These are phyloP conservation scores for Myrmecophaga tridactyla DNA, from an alignment of 2,113 vertebrate genomes.

Conservation along the genomic window DNA sequence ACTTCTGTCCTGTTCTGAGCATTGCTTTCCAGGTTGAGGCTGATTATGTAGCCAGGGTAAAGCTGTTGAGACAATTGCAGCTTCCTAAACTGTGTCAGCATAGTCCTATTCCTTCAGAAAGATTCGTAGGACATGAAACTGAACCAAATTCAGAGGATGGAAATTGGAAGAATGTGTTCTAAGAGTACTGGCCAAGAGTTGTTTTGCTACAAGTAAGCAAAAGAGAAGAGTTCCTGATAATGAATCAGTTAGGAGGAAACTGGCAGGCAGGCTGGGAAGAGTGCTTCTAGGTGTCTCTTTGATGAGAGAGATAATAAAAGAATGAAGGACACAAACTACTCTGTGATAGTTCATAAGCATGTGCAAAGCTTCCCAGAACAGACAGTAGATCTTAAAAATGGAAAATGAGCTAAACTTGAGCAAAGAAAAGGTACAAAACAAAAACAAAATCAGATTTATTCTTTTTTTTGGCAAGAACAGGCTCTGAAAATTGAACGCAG, in stretches of 20 bases:
- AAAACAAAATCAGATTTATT: background rate
- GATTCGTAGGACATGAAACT: background rate
- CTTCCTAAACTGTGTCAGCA: conserved; percentile 20
- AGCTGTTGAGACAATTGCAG: background rate
- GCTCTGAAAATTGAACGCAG: too few relatives aligned
- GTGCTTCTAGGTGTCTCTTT: background rate
- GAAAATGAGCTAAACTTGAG: background rate
- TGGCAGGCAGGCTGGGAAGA: background rate
- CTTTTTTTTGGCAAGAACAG: too few relatives aligned
- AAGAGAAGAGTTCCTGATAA: background rate
- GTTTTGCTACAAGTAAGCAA: background rate
- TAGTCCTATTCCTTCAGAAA: background rate
- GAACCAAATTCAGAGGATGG: background rate
- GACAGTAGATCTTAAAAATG: background rate
- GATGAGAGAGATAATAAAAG: background rate
- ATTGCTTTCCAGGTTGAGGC: background rate
- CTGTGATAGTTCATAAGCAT: background rate
- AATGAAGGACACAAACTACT: background rate
- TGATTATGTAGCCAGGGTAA: background rate
- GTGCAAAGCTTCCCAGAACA: background rate
- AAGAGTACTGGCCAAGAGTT: background rate
- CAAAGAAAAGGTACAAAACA: background rate
- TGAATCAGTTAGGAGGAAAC: background rate
- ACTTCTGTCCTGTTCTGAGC: background rate
- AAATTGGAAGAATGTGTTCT: background rate